Evolutionary conservation across 2,888 invertebrate genomes (phyloP).

Genomic region (Danaus chrysippus): DNA sequence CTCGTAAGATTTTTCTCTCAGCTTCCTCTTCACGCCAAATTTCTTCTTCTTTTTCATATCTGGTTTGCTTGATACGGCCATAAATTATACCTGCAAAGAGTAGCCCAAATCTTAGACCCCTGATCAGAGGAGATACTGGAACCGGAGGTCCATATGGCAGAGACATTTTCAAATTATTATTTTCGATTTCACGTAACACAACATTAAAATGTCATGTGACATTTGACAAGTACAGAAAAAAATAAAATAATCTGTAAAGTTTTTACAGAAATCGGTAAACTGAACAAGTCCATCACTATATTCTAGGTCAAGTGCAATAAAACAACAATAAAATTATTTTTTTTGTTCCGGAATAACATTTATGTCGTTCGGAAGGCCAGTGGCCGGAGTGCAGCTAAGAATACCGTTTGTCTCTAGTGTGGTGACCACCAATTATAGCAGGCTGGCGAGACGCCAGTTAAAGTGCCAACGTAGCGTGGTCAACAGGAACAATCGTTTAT

Average conservation of each 20-base stretch:
- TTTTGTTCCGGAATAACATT: conserved; percentile 53
- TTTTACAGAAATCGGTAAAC: conserved; percentile 35
- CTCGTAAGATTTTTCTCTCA: conserved; percentile 52
- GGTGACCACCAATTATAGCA: conserved; percentile 93
- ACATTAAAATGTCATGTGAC: conserved; percentile 11
- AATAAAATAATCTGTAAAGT: conserved; percentile 40
- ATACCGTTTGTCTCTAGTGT: conserved; percentile 81
- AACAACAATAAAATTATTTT: conserved; percentile 44
- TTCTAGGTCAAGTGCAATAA: conserved; percentile 76
- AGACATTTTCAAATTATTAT: conserved; percentile 38
- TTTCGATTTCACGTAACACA: background rate
- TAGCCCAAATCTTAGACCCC: conserved; percentile 54
- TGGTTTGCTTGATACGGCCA: conserved; percentile 49
- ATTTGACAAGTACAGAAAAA: conserved; percentile 22
- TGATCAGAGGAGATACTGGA: conserved; percentile 64
- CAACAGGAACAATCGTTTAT: conserved; percentile 64
- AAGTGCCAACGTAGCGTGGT: conserved; percentile 59
- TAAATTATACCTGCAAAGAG: conserved; percentile 62
- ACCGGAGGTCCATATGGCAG: conserved; percentile 58
- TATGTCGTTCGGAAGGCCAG: conserved; percentile 62
- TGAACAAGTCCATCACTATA: conserved; percentile 42
- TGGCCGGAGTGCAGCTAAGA: conserved; percentile 81
- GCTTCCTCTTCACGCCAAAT: conserved; percentile 51
- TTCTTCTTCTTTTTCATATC: conserved; percentile 50
- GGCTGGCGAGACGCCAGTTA: conserved; percentile 87